Percentiles rank a stretch among this genome's conserved stretches.
Conservation (phyloP, 1,140 invertebrate genomes). For the Megalonaias nervosa region DNA sequence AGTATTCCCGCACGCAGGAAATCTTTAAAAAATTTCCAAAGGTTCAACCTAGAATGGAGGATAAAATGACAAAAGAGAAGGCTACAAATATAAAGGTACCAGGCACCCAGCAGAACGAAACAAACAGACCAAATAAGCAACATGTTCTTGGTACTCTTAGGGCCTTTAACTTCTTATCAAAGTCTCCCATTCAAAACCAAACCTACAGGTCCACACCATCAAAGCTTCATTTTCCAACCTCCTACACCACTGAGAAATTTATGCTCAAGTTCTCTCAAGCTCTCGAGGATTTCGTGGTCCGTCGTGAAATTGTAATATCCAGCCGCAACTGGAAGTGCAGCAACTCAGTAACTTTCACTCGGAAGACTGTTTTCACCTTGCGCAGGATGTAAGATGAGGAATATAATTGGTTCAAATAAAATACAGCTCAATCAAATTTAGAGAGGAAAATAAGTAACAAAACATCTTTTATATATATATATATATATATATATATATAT, state of each 20-base stretch:
- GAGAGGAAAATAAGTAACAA: too few relatives aligned
- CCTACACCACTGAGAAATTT: too few relatives aligned
- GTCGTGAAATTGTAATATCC: constrained; percentile 25
- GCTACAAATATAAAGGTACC: background rate
- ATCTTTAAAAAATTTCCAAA: constrained; percentile 7
- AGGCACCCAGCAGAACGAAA: too few relatives aligned
- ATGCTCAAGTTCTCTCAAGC: background rate
- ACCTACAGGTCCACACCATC: too few relatives aligned
- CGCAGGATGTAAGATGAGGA: background rate
- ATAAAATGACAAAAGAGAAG: background rate
- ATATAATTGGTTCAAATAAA: background rate
- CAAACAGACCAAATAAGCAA: too few relatives aligned
- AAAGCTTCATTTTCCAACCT: too few relatives aligned
- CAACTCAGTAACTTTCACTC: constrained; percentile 27
- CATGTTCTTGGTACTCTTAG: too few relatives aligned
- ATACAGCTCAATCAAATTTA: too few relatives aligned
- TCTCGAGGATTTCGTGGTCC: constrained; percentile 26
- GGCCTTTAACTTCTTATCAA: too few relatives aligned
- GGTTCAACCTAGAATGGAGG: constrained; percentile 1
- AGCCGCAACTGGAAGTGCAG: constrained; percentile 18
- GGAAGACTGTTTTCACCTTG: constrained; percentile 25
- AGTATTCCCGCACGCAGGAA: constrained; percentile 30
- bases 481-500: too few relatives aligned
- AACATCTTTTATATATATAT: too few relatives aligned
- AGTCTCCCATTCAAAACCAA: too few relatives aligned